Percentiles rank a stretch among this genome's conserved stretches.
phyloP scores from a whole-genome alignment of 2,888 invertebrate genomes.

The Celastrina argiolus region DNA sequence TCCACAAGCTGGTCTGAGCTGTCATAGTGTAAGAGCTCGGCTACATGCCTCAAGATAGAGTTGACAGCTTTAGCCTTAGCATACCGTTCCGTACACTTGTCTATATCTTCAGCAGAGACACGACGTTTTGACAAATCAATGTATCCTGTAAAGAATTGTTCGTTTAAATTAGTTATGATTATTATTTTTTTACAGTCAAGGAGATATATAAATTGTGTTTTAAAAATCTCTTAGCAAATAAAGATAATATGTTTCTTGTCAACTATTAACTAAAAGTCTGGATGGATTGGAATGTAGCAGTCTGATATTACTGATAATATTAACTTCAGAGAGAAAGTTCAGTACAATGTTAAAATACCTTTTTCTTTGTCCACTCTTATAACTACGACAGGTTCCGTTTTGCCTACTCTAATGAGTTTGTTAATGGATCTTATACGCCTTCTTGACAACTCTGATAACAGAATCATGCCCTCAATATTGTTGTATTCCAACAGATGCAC shows the following conservation, averaged over 20 bases:
- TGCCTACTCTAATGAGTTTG: slow-evolving; percentile 98
- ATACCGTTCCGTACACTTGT: slow-evolving; percentile 98
- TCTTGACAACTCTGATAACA: slow-evolving; percentile 97
- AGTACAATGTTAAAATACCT: slow-evolving; percentile 74
- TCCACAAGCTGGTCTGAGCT: slow-evolving; percentile 95
- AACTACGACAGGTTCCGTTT: slow-evolving; percentile 99
- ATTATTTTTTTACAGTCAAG: not conserved
- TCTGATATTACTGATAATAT: too few species aligned
- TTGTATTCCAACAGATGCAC: slow-evolving; percentile 98
- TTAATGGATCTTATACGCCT: slow-evolving; percentile 99
- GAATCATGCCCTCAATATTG: slow-evolving; percentile 99
- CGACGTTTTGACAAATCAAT: slow-evolving; percentile 99
- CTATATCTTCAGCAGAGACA: slow-evolving; percentile 98
- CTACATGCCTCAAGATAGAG: slow-evolving; percentile 97
- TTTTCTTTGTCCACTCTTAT: slow-evolving; percentile 99
- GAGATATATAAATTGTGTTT: too few species aligned
- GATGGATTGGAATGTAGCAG: too few species aligned
- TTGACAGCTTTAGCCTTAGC: slow-evolving; percentile 99
- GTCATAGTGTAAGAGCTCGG: slow-evolving; percentile 94
- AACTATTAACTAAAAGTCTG: not conserved
- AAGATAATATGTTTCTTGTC: too few species aligned
- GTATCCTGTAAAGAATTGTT: slow-evolving; percentile 82
- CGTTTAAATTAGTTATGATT: not conserved
- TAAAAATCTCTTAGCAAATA: too few species aligned
- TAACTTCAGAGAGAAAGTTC: too few species aligned